Conservation (phyloP, 2,888 invertebrate genomes). For the Gibbula magus region DNA sequence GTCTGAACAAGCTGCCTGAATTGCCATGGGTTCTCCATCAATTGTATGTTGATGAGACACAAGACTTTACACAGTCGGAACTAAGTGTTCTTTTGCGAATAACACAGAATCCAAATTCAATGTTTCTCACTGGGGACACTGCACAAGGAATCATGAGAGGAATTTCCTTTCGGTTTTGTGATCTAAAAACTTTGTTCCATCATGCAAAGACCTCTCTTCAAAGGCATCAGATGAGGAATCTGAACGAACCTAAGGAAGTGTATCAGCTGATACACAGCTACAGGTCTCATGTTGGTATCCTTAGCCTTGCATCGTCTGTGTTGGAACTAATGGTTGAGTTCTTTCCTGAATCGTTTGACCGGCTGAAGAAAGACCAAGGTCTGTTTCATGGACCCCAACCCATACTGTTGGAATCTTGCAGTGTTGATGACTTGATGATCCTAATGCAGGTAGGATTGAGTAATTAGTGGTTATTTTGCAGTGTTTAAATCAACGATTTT, state of each 20-base stretch:
- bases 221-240: conserved; percentile 48
- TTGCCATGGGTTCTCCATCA: conserved; percentile 41
- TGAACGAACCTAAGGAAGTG: conserved; percentile 40
- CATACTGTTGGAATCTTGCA: conserved; percentile 65
- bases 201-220: conserved; percentile 56
- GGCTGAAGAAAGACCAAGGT: conserved; percentile 64
- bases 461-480: neutral
- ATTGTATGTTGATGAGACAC: conserved; percentile 70
- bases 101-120: conserved; percentile 65
- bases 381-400: conserved; percentile 67
- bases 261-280: conserved; percentile 67
- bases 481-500: too few relatives aligned
- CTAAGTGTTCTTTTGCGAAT: conserved; percentile 62
- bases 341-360: conserved; percentile 70
- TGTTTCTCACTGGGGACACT: conserved; percentile 70
- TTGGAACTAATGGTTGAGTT: conserved; percentile 66
- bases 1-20: conserved; percentile 19
- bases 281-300: conserved; percentile 68
- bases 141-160: conserved; percentile 72
- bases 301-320: conserved; percentile 63
- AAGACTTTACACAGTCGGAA: conserved; percentile 71
- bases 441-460: conserved; percentile 32
- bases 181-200: conserved; percentile 63
- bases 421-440: conserved; percentile 46
- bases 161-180: conserved; percentile 67